Percentiles rank a stretch among this genome's conserved stretches.
phyloP scores from a whole-genome alignment of 2,797 vertebrate genomes.

The Hydrolagus colliei region DNA sequence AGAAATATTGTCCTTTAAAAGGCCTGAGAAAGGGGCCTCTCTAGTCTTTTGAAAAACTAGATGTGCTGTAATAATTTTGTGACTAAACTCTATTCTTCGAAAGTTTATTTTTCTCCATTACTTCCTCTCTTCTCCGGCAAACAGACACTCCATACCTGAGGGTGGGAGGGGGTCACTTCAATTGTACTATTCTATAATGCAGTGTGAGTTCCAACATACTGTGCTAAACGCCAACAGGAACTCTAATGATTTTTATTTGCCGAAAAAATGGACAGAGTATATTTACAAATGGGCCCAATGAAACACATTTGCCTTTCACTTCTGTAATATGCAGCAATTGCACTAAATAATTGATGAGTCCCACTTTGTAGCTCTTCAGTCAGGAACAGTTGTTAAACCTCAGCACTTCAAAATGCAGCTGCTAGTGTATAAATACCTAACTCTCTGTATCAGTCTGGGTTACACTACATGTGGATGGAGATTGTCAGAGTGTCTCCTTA shows the following conservation, averaged over 20 bases:
- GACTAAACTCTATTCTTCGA: neutral
- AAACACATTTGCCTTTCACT: neutral
- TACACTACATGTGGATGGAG: neutral
- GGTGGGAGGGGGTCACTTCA: neutral
- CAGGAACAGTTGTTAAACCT: neutral
- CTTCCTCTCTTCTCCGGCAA: no score
- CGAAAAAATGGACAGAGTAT: neutral
- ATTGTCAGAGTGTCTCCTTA: neutral
- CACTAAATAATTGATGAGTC: neutral
- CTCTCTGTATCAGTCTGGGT: neutral
- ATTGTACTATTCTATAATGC: neutral
- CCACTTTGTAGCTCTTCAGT: neutral
- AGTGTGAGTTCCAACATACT: neutral
- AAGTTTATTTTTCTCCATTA: no score
- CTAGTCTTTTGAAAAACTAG: neutral
- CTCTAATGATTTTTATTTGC: neutral
- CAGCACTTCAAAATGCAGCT: neutral
- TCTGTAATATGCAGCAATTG: neutral
- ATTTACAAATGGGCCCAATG: neutral
- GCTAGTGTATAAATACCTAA: neutral
- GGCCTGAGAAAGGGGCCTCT: neutral
- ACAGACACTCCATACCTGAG: no score
- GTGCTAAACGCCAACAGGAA: neutral
- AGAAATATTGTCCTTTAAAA: neutral
- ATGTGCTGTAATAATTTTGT: neutral